Conservation (phyloP, 2,888 invertebrate species). For the Eurytoma adleriae region DNA sequence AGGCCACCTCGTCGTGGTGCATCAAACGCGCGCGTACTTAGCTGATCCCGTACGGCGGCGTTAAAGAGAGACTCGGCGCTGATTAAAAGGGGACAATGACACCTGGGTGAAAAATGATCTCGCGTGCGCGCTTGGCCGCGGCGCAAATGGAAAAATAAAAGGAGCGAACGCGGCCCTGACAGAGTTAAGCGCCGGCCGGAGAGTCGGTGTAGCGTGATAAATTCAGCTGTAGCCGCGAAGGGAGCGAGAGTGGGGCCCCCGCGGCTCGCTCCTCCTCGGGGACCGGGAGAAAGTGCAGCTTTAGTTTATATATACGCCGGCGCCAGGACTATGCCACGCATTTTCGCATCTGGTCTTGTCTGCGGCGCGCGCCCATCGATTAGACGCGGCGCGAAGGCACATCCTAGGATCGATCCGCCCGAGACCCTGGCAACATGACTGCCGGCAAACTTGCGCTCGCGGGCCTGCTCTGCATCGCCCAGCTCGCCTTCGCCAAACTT, state of each 20-base stretch:
- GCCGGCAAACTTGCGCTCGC: conserved; percentile 11
- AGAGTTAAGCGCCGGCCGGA: conserved; percentile 65
- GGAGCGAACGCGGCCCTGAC: conserved; percentile 71
- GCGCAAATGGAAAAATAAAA: background rate
- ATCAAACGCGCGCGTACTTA: background rate
- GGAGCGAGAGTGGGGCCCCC: conserved; percentile 64
- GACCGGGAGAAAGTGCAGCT: conserved; percentile 71
- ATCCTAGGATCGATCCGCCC: too few relatives aligned
- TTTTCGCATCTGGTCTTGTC: conserved; percentile 21
- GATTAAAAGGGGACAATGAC: conserved; percentile 33
- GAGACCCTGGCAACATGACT: conserved; percentile 5
- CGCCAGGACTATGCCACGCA: conserved; percentile 64
- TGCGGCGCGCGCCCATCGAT: background rate
- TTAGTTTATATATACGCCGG: conserved; percentile 73
- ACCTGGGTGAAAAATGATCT: conserved; percentile 16
- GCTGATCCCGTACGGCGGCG: background rate
- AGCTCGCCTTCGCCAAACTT: conserved; percentile 34
- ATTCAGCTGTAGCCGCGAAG: conserved; percentile 64
- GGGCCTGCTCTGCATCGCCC: conserved; percentile 29
- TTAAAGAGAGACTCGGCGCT: background rate
- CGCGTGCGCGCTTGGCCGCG: background rate
- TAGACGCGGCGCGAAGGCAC: background rate
- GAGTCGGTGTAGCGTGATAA: conserved; percentile 72
- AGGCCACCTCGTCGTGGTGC: background rate
- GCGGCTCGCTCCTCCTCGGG: conserved; percentile 7